Base-by-base conservation (phyloP, 2,797 vertebrate genomes). In the Poliocrania exsul region DNA sequence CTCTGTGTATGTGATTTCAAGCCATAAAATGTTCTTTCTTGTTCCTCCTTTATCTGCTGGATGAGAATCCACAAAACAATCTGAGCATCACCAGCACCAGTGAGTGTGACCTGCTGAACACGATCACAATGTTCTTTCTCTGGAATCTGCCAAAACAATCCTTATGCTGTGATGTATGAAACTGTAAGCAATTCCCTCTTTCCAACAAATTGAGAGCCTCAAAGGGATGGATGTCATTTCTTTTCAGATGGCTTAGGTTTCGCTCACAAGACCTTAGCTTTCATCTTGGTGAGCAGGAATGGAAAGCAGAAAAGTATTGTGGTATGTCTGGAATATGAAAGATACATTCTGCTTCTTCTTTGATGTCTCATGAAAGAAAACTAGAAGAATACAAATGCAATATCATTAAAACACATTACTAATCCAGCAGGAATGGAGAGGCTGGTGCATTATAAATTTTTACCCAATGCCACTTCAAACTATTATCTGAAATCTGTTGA, bases 291-390 rank as follows among this genome's bases (percentile, higher is more conserved):
- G 54, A 81, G 86, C 29, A 46, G 44, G 86, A 57, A 92, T 88
- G 46, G 90, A 95, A 97, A 89, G 60, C 79, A 91, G 86, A 47
- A 7, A 85, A 75, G 35, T 80, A 86, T 82, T 90, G 83, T 67
- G 65, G 37, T 47, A 23, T 56, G 15, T 89, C 85, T 86, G 58
- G 92, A 95, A 92, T 92, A 75, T 50, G 88, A 97, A 94, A 94
- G 88, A 75, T 50, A 88, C 28, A 54, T 92, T 74, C 69, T 82
- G 28, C 72, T 86, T 33, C 25, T 78, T 78, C 95, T 96, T 95
- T 95, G 83, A 97, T 69, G 90, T 92, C 78, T 96, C 87, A 70
- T 71, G 81, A 85, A 96, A 92, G 87, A 86, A 83, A 93, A 78
- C 44, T 50, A 84, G 90, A 95, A 96, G 87, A 94, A 93, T 90